Base-by-base conservation (phyloP, 2,113 vertebrate species). In the Agelaius phoeniceus region DNA sequence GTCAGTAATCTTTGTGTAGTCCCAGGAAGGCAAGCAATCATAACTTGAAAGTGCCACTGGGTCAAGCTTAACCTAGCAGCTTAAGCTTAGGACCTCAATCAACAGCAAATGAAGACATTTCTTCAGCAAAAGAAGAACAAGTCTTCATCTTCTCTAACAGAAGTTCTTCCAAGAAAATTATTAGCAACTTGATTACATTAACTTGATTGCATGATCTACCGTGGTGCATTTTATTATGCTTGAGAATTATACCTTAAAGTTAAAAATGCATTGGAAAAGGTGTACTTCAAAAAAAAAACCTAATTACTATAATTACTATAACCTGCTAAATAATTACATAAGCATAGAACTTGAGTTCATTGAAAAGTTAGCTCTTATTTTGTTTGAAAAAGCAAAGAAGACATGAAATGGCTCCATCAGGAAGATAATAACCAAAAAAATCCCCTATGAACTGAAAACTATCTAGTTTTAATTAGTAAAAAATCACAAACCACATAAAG, bases 41-140 rank as follows among this genome's bases (percentile, higher is more conserved):
- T 31, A 94, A 91, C 84, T 95, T 96, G 31, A 95, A 96, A 94
- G 91, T 39, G 27, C 14, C 23, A 59, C 27, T 58, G 26, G 62
- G 69, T 91, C 89, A 94, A 82, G 23, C 37, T 91, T 85, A 91
- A 89, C 41, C 69, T 30, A 84, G 49, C 17, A 62, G 84, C 76
- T 96, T 75, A 89, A 89, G 89, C 41, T 80, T 54, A 81, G 28
- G 57, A 78, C 43, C 66, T 94, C 77, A 91, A 41, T 49, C 62
- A 92, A 59, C 49, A 89, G 61, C 26, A 94, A 89, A 52, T 9
- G 21, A 86, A 35, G 55, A 78, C 69, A 57, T 89, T 89, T 89
- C 80, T 89, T 81, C 68, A 71, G 84, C 61, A 84, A 78, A 84
- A 80, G 63, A 93, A 24, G 30, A 93, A 26, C 24, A 81, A 65